These are phyloP conservation scores for Allophyes oxyacanthae DNA, from an alignment of 2,888 invertebrate genomes.

Conservation along the genomic window DNA sequence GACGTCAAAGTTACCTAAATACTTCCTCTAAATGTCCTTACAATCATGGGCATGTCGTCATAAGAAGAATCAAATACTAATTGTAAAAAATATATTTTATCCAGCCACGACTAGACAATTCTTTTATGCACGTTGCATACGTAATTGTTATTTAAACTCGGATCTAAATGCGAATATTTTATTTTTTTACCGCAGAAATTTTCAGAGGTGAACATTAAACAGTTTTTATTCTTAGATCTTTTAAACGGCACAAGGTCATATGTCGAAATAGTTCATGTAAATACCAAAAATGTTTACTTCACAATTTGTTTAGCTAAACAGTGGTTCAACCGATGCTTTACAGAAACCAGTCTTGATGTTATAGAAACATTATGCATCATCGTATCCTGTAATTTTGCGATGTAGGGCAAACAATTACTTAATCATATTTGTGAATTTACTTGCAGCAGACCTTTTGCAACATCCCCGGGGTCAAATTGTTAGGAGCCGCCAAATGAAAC, in stretches of 20 bases:
- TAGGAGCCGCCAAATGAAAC: background rate
- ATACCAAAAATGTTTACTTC: slow-evolving; percentile 30
- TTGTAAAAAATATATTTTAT: background rate
- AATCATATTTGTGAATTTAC: slow-evolving; percentile 4
- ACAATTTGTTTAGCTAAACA: slow-evolving; percentile 14
- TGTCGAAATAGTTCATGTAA: slow-evolving; percentile 25
- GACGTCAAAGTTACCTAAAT: too few species aligned
- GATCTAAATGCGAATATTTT: slow-evolving; percentile 1
- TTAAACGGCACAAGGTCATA: slow-evolving; percentile 22
- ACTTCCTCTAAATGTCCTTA: too few species aligned
- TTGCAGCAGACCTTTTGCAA: background rate
- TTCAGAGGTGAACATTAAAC: slow-evolving; percentile 6
- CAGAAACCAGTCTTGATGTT: slow-evolving; percentile 18
- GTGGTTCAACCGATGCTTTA: slow-evolving; percentile 8
- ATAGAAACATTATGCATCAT: slow-evolving; percentile 10
- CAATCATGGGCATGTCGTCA: too few species aligned
- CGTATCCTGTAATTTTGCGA: background rate
- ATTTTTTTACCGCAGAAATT: background rate
- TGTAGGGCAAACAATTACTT: slow-evolving; percentile 14
- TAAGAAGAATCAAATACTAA: background rate
- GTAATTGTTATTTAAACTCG: background rate
- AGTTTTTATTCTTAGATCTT: slow-evolving; percentile 2
- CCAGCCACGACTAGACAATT: background rate
- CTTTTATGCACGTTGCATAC: background rate
- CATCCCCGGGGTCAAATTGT: background rate